These are phyloP conservation scores for Papilio helenus DNA, from an alignment of 1,140 invertebrate species.

Conservation along the genomic window DNA sequence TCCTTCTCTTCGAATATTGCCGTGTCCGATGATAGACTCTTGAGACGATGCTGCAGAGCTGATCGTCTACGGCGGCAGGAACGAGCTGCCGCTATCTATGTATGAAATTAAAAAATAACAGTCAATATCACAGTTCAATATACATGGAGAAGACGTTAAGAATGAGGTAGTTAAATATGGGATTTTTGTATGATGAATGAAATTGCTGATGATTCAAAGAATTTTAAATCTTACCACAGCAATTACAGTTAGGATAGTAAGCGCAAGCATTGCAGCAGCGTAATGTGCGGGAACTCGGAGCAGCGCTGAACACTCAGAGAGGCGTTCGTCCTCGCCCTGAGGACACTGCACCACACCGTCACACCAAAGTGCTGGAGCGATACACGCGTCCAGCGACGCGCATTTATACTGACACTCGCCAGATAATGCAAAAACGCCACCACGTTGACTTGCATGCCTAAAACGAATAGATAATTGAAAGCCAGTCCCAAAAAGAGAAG, in stretches of 20 bases:
- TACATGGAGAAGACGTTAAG: neutral
- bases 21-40: conserved; percentile 90
- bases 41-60: conserved; percentile 89
- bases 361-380: conserved; percentile 94
- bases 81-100: conserved; percentile 77
- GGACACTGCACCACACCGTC: conserved; percentile 93
- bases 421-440: conserved; percentile 84
- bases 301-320: conserved; percentile 90
- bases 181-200: neutral
- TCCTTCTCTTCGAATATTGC: conserved; percentile 92
- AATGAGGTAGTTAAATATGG: neutral
- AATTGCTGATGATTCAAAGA: conserved; percentile 47
- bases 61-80: conserved; percentile 87
- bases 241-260: conserved; percentile 61
- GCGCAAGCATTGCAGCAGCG: conserved; percentile 83
- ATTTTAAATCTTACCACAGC: conserved; percentile 62
- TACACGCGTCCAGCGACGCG: conserved; percentile 93
- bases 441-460: conserved; percentile 71
- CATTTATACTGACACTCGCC: conserved; percentile 91
- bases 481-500: neutral
- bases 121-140: neutral
- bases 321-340: conserved; percentile 93
- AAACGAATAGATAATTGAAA: conserved; percentile 34
- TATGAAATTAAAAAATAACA: conserved; percentile 43
- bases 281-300: conserved; percentile 89